Percentiles rank a stretch among this genome's conserved stretches.
These are phyloP conservation scores for Lucifuga dentata DNA, from an alignment of 2,113 vertebrate genomes.

Conservation along the genomic window DNA sequence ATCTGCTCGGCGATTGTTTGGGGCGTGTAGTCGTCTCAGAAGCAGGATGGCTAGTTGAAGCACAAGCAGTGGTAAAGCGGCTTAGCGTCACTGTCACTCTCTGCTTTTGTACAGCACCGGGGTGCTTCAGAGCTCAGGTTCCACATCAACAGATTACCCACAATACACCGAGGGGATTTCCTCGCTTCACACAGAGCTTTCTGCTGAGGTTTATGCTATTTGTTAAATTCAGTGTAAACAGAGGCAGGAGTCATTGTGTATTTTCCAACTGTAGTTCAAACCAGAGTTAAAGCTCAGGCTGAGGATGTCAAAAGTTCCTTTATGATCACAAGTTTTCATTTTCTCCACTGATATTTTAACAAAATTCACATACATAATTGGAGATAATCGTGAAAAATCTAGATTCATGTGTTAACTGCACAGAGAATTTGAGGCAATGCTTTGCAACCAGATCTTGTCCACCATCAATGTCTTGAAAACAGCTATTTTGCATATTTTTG, in stretches of 20 bases:
- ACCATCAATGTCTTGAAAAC: too few species aligned
- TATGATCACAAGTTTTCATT: too few species aligned
- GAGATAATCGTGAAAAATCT: too few species aligned
- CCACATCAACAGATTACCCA: conserved; percentile 76
- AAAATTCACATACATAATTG: too few species aligned
- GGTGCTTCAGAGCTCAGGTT: conserved; percentile 68
- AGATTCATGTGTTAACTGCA: too few species aligned
- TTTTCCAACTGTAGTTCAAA: neutral
- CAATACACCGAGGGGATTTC: conserved; percentile 68
- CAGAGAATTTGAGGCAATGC: too few species aligned
- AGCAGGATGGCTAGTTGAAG: conserved; percentile 30
- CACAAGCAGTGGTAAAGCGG: conserved; percentile 58
- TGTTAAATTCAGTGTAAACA: conserved; percentile 46
- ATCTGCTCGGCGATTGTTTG: conserved; percentile 10
- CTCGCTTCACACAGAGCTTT: conserved; percentile 49
- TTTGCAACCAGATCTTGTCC: too few species aligned
- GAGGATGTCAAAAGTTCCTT: too few species aligned
- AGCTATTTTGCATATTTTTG: too few species aligned
- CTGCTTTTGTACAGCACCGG: conserved; percentile 50
- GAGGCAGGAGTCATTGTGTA: neutral
- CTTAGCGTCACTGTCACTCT: conserved; percentile 73
- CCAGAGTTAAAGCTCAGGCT: neutral
- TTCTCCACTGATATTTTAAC: too few species aligned
- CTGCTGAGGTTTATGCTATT: conserved; percentile 28
- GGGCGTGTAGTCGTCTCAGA: conserved; percentile 36